phyloP scores from a whole-genome alignment of 1,140 invertebrate genomes.

The Latrodectus geometricus region DNA sequence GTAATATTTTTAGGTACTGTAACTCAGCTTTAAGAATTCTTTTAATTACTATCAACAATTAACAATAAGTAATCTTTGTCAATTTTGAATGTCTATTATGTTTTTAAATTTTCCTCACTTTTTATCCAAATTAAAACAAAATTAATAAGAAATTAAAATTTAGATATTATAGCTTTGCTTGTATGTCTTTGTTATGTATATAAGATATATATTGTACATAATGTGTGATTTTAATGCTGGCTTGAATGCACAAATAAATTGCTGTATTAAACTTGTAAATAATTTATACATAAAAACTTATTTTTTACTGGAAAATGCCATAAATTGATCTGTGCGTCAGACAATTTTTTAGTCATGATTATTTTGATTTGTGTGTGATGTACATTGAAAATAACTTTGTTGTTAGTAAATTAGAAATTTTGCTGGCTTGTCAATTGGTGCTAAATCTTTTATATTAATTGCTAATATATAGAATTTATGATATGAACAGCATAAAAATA shows the following conservation, averaged over 20 bases:
- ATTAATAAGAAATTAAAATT: neutral
- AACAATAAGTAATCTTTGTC: too few relatives aligned
- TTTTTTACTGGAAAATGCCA: constrained; percentile 24
- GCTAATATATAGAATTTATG: neutral
- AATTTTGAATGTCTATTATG: too few relatives aligned
- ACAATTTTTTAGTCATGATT: neutral
- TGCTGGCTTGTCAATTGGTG: neutral
- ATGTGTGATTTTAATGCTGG: neutral
- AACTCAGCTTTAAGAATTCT: too few relatives aligned
- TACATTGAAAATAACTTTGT: neutral
- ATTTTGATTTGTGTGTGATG: constrained; percentile 9
- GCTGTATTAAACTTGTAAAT: constrained; percentile 20
- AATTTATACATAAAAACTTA: neutral
- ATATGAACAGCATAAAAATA: neutral
- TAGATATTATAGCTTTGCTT: constrained; percentile 33
- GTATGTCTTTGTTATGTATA: constrained; percentile 13
- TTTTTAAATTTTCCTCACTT: too few relatives aligned
- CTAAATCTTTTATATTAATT: neutral
- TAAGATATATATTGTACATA: constrained; percentile 33
- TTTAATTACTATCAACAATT: too few relatives aligned
- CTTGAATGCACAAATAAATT: constrained; percentile 20
- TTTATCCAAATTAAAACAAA: too few relatives aligned
- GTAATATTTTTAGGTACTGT: too few relatives aligned
- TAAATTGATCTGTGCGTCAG: neutral
- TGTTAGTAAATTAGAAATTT: neutral